Conservation (phyloP, 2,888 invertebrate genomes). For the Mesochorus sp. region DNA sequence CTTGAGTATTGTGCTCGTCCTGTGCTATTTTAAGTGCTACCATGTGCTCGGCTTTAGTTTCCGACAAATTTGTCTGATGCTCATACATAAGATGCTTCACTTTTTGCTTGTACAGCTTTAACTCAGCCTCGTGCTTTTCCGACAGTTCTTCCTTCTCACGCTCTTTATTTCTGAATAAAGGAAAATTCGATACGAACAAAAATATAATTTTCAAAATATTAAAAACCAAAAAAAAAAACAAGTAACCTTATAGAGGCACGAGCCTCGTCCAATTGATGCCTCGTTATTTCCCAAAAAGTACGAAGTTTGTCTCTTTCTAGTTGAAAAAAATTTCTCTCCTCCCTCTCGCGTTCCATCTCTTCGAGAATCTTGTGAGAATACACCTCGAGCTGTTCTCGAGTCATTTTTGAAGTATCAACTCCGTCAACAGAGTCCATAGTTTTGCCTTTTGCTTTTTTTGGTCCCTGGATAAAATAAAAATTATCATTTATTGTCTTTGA, state of each 20-base stretch:
- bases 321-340: slow-evolving; percentile 97
- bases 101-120: slow-evolving; percentile 95
- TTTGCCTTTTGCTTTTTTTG: slow-evolving; percentile 74
- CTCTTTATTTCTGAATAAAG: slow-evolving; percentile 87
- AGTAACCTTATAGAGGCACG: slow-evolving; percentile 86
- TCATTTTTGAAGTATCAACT: slow-evolving; percentile 95
- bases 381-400: slow-evolving; percentile 94
- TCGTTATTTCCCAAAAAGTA: slow-evolving; percentile 97
- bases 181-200: not conserved
- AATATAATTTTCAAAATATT: not conserved
- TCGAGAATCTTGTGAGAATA: slow-evolving; percentile 93
- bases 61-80: slow-evolving; percentile 92
- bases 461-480: slow-evolving; percentile 62
- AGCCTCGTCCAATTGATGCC: slow-evolving; percentile 93
- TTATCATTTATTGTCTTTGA: not conserved
- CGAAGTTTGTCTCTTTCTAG: slow-evolving; percentile 96
- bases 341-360: slow-evolving; percentile 96
- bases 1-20: slow-evolving; percentile 91
- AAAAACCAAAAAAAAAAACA: slow-evolving; percentile 8
- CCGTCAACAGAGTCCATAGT: slow-evolving; percentile 87
- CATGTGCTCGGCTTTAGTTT: slow-evolving; percentile 92
- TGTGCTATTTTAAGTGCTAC: slow-evolving; percentile 92
- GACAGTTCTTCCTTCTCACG: slow-evolving; percentile 94
- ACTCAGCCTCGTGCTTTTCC: slow-evolving; percentile 93
- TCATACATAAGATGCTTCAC: slow-evolving; percentile 96